Conservation (phyloP, 2,888 invertebrate genomes). For the Phengaris alcon region DNA sequence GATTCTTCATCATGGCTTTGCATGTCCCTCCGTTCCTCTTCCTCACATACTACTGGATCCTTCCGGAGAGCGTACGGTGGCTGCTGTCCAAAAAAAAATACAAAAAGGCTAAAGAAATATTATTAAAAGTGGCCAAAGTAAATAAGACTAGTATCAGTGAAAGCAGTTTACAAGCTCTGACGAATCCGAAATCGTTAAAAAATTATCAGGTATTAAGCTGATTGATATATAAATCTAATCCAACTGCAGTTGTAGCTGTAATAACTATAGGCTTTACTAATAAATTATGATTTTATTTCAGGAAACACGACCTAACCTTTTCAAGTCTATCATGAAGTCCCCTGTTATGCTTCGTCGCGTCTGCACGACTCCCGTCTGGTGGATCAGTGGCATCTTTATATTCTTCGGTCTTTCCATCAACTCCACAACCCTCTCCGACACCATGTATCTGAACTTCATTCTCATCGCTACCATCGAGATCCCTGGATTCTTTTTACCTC, state of each 20-base stretch:
- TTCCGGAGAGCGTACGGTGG: conserved; percentile 86
- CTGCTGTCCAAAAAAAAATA: conserved; percentile 82
- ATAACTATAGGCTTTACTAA: too few species aligned
- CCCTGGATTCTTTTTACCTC: conserved; percentile 82
- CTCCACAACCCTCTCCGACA: conserved; percentile 84
- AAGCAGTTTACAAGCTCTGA: conserved; percentile 64
- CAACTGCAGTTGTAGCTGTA: too few species aligned
- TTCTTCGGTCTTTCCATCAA: conserved; percentile 89
- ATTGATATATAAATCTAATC: too few species aligned
- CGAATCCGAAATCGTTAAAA: conserved; percentile 46
- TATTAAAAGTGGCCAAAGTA: conserved; percentile 81
- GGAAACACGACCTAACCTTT: conserved; percentile 38
- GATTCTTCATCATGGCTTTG: conserved; percentile 44
- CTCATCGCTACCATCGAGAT: conserved; percentile 82
- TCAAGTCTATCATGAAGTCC: conserved; percentile 66
- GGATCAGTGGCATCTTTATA: conserved; percentile 87
- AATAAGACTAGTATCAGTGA: conserved; percentile 79
- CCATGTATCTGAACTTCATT: conserved; percentile 86
- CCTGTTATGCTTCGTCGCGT: conserved; percentile 74
- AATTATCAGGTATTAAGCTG: neutral
- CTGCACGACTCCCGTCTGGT: conserved; percentile 85
- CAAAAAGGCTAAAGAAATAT: conserved; percentile 79
- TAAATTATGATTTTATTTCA: neutral
- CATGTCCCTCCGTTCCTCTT: conserved; percentile 84
- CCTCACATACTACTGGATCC: conserved; percentile 82